phyloP scores from a whole-genome alignment of 2,113 vertebrate genomes.

The Pontoporia blainvillei region DNA sequence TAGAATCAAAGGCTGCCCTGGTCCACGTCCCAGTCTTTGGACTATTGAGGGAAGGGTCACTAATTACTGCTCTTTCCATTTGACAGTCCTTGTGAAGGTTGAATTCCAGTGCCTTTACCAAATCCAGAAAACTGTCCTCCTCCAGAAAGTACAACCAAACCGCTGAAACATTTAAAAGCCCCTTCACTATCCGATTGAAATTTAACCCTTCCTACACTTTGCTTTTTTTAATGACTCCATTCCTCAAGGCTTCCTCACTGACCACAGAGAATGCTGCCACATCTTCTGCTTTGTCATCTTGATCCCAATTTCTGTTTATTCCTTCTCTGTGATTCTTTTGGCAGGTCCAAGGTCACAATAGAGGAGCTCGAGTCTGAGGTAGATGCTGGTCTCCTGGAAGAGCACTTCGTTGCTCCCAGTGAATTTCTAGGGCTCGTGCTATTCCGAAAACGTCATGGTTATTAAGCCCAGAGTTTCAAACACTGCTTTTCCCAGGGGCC shows the following conservation, averaged over 20 bases:
- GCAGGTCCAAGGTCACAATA: background rate
- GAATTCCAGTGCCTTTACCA: conserved; percentile 82
- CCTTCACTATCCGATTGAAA: conserved; percentile 82
- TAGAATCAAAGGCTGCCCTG: conserved; percentile 74
- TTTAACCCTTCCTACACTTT: conserved; percentile 80
- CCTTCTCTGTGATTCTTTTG: background rate
- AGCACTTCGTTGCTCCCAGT: background rate
- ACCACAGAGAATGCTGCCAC: conserved; percentile 82
- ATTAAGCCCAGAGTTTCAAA: background rate
- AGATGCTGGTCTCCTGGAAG: background rate
- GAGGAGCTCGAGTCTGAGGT: background rate
- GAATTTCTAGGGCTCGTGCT: background rate
- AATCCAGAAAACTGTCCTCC: conserved; percentile 79
- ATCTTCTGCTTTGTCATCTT: background rate
- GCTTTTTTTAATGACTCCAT: conserved; percentile 89
- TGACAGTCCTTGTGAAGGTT: conserved; percentile 80
- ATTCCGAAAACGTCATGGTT: background rate
- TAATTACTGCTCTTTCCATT: conserved; percentile 82
- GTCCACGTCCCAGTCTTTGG: conserved; percentile 71
- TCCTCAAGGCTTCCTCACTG: conserved; percentile 90
- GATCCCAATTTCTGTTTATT: background rate
- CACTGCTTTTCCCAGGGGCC: background rate
- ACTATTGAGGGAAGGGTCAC: conserved; percentile 69
- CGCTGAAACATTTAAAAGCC: conserved; percentile 90
- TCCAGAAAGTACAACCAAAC: conserved; percentile 76